phyloP scores from a whole-genome alignment of 2,888 invertebrate species.

The Mycalesis mineus region DNA sequence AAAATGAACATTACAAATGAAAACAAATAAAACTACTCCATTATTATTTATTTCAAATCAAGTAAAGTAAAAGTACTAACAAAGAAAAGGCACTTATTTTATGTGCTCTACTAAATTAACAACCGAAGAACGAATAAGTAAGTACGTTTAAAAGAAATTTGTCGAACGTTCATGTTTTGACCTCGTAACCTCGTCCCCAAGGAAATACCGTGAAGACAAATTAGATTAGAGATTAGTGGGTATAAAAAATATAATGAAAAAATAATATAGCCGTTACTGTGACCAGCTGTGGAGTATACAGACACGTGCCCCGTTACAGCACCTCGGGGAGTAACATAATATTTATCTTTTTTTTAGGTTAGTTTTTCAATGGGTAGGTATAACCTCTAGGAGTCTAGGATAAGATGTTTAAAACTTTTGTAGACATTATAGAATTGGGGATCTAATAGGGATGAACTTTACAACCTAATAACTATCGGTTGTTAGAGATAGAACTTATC shows the following conservation, averaged over 20 bases:
- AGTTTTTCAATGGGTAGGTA: no score
- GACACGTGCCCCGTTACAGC: slow-evolving; percentile 34
- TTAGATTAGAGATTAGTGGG: slow-evolving; percentile 29
- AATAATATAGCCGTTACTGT: slow-evolving; percentile 34
- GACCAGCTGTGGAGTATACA: slow-evolving; percentile 35
- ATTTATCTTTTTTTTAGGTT: slow-evolving; percentile 7
- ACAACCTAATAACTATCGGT: no score
- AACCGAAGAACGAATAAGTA: background rate
- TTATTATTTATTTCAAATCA: no score
- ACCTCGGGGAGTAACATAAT: slow-evolving; percentile 29
- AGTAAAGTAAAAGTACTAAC: no score
- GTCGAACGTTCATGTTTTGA: background rate
- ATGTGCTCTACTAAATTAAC: background rate
- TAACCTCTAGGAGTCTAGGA: no score
- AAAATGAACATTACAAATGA: no score
- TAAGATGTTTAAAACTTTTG: no score
- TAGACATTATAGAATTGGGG: no score
- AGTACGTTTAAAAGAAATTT: background rate
- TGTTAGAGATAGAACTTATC: no score
- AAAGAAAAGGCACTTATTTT: background rate
- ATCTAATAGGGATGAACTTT: no score
- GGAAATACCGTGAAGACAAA: slow-evolving; percentile 28
- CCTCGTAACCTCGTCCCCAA: slow-evolving; percentile 21
- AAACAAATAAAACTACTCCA: no score
- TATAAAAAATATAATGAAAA: slow-evolving; percentile 36